phyloP scores from a whole-genome alignment of 2,113 vertebrate genomes.

The Ivindomyrus marchei region DNA sequence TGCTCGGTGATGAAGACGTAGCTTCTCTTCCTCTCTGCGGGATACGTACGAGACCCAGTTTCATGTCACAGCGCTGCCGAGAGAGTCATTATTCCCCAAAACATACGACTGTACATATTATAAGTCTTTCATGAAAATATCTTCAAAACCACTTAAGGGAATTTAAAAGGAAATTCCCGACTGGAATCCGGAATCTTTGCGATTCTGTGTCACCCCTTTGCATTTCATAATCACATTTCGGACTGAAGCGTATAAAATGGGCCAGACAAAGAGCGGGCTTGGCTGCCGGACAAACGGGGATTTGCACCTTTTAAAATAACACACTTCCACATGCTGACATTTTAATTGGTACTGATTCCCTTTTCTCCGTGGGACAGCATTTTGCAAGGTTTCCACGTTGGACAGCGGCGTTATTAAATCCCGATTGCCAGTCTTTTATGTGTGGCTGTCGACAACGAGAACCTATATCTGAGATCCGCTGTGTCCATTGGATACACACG shows the following conservation, averaged over 20 bases:
- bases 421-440: not conserved
- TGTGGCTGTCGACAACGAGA: constrained; percentile 10
- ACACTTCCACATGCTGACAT: constrained; percentile 42
- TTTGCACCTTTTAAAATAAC: constrained; percentile 45
- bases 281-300: constrained; percentile 35
- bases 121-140: not conserved
- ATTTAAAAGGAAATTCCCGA: not conserved
- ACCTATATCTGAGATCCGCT: not conserved
- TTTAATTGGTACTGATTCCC: constrained; percentile 43
- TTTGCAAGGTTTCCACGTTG: constrained; percentile 4
- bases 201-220: not conserved
- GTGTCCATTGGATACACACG: not conserved
- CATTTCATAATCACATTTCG: not conserved
- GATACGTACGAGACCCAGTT: not conserved
- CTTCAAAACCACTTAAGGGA: not conserved
- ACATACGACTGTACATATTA: not conserved
- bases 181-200: not conserved
- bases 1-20: not conserved
- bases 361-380: constrained; percentile 30
- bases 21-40: not conserved
- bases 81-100: not conserved
- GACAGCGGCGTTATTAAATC: constrained; percentile 18
- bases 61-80: not conserved
- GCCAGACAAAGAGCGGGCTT: constrained; percentile 29
- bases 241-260: constrained; percentile 30